Percentiles rank a stretch among this genome's conserved stretches.
phyloP scores from a whole-genome alignment of 2,113 vertebrate genomes.

The Erythrocercus mccallii region DNA sequence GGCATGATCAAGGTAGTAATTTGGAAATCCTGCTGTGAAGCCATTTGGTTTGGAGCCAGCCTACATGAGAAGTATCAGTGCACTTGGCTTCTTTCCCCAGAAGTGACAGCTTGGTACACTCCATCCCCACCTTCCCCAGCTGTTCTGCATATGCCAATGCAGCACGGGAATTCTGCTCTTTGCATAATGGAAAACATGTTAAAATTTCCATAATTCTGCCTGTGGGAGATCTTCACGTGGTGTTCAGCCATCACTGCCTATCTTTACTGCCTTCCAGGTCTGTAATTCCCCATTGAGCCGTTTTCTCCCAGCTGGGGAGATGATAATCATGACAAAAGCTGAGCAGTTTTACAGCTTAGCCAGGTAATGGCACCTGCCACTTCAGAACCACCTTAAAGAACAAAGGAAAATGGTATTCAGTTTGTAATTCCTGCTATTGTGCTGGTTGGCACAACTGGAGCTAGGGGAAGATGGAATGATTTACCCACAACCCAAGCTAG shows the following conservation, averaged over 20 bases:
- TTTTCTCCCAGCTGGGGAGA: not conserved
- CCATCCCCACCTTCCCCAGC: not conserved
- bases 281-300: not conserved
- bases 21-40: not conserved
- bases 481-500: not conserved
- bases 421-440: not conserved
- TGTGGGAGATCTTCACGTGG: not conserved
- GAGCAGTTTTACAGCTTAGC: not conserved
- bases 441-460: not conserved
- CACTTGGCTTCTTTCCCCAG: constrained; percentile 30
- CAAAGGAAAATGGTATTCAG: not conserved
- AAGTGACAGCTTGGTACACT: not conserved
- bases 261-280: not conserved
- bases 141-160: not conserved
- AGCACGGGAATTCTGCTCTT: not conserved
- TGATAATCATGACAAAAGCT: not conserved
- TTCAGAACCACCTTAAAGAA: not conserved
- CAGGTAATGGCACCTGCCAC: not conserved
- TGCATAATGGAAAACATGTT: not conserved
- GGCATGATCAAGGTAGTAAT: not conserved
- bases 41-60: not conserved
- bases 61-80: not conserved
- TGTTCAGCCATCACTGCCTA: not conserved
- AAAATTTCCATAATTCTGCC: not conserved
- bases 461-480: not conserved